Conservation (phyloP, 2,888 invertebrate species). For the Hydropsyche betteni region DNA sequence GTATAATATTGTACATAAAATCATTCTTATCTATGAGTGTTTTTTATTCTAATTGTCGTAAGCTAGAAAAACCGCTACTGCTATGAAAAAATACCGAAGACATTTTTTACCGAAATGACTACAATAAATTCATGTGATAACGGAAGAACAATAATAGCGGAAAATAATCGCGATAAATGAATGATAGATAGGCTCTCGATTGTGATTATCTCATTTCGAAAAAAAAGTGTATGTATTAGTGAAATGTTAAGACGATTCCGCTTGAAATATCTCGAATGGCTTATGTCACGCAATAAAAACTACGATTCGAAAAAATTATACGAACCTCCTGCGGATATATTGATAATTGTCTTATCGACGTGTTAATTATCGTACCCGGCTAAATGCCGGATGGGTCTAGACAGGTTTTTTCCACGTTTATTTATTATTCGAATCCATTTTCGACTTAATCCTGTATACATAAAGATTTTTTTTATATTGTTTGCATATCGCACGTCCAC, state of each 20-base stretch:
- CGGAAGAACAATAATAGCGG: conserved; percentile 17
- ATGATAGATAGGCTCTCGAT: conserved; percentile 7
- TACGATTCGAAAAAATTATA: not conserved
- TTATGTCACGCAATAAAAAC: conserved; percentile 28
- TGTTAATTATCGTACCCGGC: not conserved
- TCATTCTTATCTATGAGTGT: too few relatives aligned
- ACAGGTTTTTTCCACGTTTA: too few relatives aligned
- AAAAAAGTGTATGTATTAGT: not conserved
- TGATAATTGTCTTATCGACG: conserved; percentile 10
- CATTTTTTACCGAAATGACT: not conserved
- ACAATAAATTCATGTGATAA: conserved; percentile 15
- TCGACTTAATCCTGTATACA: too few relatives aligned
- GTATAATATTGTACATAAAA: too few relatives aligned
- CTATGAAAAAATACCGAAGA: conserved; percentile 1
- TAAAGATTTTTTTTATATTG: too few relatives aligned
- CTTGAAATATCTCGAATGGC: conserved; percentile 10
- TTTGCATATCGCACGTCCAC: too few relatives aligned
- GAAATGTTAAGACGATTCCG: not conserved
- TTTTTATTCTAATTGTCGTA: too few relatives aligned
- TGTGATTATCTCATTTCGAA: not conserved
- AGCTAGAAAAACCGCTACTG: too few relatives aligned
- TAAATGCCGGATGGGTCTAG: too few relatives aligned
- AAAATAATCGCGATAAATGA: conserved; percentile 22
- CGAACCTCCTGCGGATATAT: conserved; percentile 1
- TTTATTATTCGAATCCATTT: too few relatives aligned